These are phyloP conservation scores for Druceiella hillmani DNA, from an alignment of 2,888 invertebrate genomes.

Conservation along the genomic window DNA sequence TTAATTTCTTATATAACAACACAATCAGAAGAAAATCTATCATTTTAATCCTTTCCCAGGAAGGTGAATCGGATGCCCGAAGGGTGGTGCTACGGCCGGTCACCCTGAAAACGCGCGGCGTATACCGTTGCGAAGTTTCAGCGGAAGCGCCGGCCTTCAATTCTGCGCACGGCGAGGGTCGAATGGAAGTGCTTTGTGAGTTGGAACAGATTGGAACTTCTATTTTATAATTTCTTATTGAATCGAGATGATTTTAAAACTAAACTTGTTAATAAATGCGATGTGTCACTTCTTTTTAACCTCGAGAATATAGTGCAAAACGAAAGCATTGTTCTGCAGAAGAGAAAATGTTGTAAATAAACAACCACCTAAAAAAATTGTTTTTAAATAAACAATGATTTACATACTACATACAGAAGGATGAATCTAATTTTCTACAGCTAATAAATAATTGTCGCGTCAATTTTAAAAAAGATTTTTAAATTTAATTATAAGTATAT, in stretches of 20 bases:
- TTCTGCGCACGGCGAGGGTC: slow-evolving; percentile 67
- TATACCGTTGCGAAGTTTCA: slow-evolving; percentile 72
- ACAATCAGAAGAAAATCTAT: too few relatives aligned
- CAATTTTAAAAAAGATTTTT: too few relatives aligned
- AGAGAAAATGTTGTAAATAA: too few relatives aligned
- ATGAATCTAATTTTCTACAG: too few relatives aligned
- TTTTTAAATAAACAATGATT: too few relatives aligned
- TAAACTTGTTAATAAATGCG: slow-evolving; percentile 20
- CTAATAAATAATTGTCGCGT: too few relatives aligned
- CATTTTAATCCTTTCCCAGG: too few relatives aligned
- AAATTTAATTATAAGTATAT: too few relatives aligned
- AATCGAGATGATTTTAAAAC: slow-evolving; percentile 12
- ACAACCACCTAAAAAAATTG: too few relatives aligned
- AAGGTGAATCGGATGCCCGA: slow-evolving; percentile 62
- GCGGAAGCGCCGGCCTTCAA: slow-evolving; percentile 75
- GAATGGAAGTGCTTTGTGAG: slow-evolving; percentile 79
- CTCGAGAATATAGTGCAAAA: slow-evolving; percentile 17
- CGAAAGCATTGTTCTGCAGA: slow-evolving; percentile 24
- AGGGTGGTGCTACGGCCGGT: slow-evolving; percentile 61
- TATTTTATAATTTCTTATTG: slow-evolving; percentile 8
- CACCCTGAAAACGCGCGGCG: slow-evolving; percentile 64
- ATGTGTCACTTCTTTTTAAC: slow-evolving; percentile 22
- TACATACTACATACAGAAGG: too few relatives aligned
- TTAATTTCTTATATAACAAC: too few relatives aligned
- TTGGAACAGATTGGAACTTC: slow-evolving; percentile 30